Evolutionary conservation across 2,797 vertebrate species (phyloP), one percentile per base, ranked within the genome.

Genomic region (Rachycentron canadum): DNA sequence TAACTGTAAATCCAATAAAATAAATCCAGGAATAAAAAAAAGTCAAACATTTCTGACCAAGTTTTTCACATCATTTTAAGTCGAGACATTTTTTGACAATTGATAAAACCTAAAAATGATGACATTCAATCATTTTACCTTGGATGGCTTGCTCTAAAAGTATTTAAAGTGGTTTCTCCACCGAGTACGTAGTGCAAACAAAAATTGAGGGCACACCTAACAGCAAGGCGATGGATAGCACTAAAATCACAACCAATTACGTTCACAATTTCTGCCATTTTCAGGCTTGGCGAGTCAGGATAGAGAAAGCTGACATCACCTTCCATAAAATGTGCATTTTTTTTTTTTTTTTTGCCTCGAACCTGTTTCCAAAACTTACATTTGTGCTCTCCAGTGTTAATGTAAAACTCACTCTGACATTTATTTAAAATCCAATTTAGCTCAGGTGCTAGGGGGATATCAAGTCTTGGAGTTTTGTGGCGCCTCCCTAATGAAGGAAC

Each of bases 401-500:
- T 90, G 88, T 76, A 91, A 93, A 94, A 91, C 88, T 88, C 84
- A 84, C 83, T 85, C 88, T 95, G 95, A 94, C 95, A 95, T 94
- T 95, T 94, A 92, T 95, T 94, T 93, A 92, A 93, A 95, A 95
- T 95, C 90, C 93, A 95, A 95, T 96, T 94, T 95, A 87, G 77
- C 87, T 68, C 90, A 94, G 95, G 91, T 93, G 91, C 91, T 91
- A 73, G 87, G 82, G 83, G 94, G 91, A 93, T 92, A 93, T 92
- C 90, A 92, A 73, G 90, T 78, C 78, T 79, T 92, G 88, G 90
- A 94, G 94, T 94, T 93, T 91, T 90, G 92, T 94, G 93, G 93
- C 92, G 93, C 86, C 91, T 75, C 88, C 88, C 90, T 95, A 95
- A 96, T 94, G 93, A 95, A 95, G 92, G 92, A 90, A 82, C 86